Percentiles rank a stretch among this genome's conserved stretches.
Conservation (phyloP, 2,797 vertebrate species). For the Myotis pilosus region DNA sequence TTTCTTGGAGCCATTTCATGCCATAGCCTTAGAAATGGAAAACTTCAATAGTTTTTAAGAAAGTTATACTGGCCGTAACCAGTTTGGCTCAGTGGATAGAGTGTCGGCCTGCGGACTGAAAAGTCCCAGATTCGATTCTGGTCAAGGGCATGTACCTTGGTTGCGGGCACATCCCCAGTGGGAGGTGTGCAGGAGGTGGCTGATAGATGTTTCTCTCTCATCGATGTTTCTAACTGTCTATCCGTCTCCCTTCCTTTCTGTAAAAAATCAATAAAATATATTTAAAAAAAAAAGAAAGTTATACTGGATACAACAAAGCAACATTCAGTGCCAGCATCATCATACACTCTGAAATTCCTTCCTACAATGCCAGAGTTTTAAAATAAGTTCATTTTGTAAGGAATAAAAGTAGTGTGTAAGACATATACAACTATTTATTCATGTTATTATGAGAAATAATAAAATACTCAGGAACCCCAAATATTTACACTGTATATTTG, state of each 20-base stretch:
- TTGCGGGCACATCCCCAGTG: no score
- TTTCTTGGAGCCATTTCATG: not conserved
- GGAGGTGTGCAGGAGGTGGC: no score
- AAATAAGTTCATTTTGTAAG: constrained; percentile 5
- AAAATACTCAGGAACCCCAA: not conserved
- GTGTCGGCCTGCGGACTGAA: no score
- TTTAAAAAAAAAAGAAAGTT: not conserved
- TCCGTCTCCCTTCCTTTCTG: no score
- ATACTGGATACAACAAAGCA: not conserved
- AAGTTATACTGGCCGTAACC: not conserved
- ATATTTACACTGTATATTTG: not conserved
- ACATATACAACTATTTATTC: not conserved
- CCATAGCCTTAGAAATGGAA: not conserved
- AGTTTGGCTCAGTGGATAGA: no score
- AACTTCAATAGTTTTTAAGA: not conserved
- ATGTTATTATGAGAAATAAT: not conserved
- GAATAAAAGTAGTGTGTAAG: not conserved
- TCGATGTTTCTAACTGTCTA: no score
- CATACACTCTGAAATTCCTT: not conserved
- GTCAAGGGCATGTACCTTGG: no score
- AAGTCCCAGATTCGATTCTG: no score
- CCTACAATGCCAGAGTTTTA: not conserved
- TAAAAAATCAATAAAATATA: no score
- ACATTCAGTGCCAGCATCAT: not conserved
- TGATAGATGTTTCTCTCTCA: no score